These are phyloP conservation scores for Lepisosteus osseus DNA, from an alignment of 2,113 vertebrate species.

Conservation along the genomic window DNA sequence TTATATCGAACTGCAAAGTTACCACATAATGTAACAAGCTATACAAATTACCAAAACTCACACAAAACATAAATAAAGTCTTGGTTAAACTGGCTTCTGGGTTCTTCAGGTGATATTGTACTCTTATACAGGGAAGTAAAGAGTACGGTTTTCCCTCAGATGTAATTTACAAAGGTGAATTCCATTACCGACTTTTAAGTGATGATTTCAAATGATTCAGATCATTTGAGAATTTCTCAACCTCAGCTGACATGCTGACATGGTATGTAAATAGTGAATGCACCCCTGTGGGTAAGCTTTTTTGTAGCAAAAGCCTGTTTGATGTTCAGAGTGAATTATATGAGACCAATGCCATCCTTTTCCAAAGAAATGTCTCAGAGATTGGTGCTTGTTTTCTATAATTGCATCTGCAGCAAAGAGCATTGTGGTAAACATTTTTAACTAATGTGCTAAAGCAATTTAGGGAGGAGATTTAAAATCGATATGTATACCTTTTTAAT, in stretches of 20 bases:
- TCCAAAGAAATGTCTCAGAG: neutral
- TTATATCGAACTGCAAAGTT: no score
- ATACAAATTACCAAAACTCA: no score
- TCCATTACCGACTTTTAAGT: no score
- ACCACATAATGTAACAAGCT: no score
- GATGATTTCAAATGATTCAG: no score
- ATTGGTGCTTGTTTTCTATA: neutral
- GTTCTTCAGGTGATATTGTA: no score
- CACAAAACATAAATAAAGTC: no score
- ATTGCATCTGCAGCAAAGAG: slow-evolving; percentile 2
- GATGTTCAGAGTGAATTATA: neutral
- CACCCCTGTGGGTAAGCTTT: neutral
- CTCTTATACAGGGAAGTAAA: no score
- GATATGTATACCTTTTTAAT: neutral
- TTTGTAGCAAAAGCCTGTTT: neutral
- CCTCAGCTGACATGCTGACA: neutral
- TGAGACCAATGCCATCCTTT: neutral
- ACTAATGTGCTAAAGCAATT: slow-evolving; percentile 10
- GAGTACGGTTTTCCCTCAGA: no score
- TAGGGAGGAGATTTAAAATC: slow-evolving; percentile 10
- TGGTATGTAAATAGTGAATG: neutral
- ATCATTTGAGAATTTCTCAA: neutral
- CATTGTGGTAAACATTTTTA: neutral
- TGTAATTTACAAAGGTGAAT: no score
- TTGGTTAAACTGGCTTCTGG: no score